Base-by-base conservation (phyloP, 1,140 invertebrate genomes). In the Trypoxylus dichotomus region DNA sequence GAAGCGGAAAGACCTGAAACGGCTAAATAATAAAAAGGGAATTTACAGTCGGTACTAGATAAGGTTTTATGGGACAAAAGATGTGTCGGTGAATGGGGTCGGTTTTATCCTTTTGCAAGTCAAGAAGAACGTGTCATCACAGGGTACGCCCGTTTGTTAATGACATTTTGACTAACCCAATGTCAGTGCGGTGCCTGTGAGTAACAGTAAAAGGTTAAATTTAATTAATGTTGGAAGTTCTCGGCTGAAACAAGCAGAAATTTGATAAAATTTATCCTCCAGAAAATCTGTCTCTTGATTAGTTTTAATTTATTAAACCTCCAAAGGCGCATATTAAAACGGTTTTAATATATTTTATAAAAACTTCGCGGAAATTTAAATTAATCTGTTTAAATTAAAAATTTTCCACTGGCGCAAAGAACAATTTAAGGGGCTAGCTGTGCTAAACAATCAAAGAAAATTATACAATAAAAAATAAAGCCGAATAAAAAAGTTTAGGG, bases 131-230 rank as follows among this genome's bases (percentile, higher is more conserved):
- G 1, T 2, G 32, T 5, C 32, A 37, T 37, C 32, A 8, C 47
- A 13, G 47, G 5, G 15, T 58, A 6, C 47, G 47, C 47, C 47
- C 13, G 15, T 58, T 58, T 5, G 47, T 13, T 58, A 58, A 58
- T 58, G 47, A 58, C 47, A 58, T 58, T 58, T 58, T 58, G 47
- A 58, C 47, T 58, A 58, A 58, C 47, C 47, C 47, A 58, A 58
- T 58, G 47, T 58, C 47, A 58, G 7, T 58, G 47, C 47, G 47
- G 47, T 13, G 47, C 21, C 47, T 58, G 47, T 58, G 47, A 58
- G 15, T 58, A 58, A 58, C 21, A 58, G 15, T 58, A n/a, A 58
- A 58, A 58, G 47, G 47, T n/a, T 21, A 58, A 58, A 58, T 58
- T 58, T 58, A 58, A 58, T 58, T 58, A 58, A 58, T 58, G 47